A percentile compares a stretch with the other conserved stretches of the same genome.
These are phyloP conservation scores for Tenrec ecaudatus DNA, from an alignment of 2,113 vertebrate genomes.

Conservation along the genomic window DNA sequence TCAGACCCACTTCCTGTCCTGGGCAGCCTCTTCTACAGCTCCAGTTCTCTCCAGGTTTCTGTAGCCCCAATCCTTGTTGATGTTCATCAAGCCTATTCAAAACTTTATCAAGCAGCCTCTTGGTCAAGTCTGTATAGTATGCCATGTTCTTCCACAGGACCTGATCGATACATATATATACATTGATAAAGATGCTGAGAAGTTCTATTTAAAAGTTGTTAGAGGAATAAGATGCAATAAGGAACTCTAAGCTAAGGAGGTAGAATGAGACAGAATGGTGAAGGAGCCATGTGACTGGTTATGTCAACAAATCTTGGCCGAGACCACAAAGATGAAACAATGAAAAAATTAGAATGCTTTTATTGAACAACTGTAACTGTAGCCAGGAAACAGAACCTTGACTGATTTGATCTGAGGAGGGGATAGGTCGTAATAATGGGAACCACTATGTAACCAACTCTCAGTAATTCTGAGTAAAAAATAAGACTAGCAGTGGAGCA, in stretches of 20 bases:
- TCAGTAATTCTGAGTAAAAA: too few species aligned
- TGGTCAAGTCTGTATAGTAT: neutral
- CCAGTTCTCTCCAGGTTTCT: neutral
- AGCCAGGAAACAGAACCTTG: neutral
- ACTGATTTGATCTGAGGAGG: neutral
- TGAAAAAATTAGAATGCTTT: neutral
- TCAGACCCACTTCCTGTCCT: neutral
- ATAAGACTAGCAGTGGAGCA: fast-evolving
- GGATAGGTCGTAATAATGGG: neutral
- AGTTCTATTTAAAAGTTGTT: neutral
- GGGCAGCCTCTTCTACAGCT: neutral
- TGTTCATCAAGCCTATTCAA: too few species aligned
- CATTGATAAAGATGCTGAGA: neutral
- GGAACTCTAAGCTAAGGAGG: neutral
- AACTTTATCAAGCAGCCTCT: neutral
- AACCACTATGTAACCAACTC: neutral
- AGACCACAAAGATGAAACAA: neutral
- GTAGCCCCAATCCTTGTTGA: neutral
- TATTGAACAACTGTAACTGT: neutral
- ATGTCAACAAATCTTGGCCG: neutral
- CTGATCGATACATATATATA: neutral
- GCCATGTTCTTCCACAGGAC: neutral
- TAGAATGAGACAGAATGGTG: neutral
- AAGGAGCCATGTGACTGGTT: fast-evolving
- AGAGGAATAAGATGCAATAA: neutral